Evolutionary conservation across 1,140 invertebrate species (phyloP), one percentile per base, ranked within the genome.

Genomic region (Heliconius melpomene): DNA sequence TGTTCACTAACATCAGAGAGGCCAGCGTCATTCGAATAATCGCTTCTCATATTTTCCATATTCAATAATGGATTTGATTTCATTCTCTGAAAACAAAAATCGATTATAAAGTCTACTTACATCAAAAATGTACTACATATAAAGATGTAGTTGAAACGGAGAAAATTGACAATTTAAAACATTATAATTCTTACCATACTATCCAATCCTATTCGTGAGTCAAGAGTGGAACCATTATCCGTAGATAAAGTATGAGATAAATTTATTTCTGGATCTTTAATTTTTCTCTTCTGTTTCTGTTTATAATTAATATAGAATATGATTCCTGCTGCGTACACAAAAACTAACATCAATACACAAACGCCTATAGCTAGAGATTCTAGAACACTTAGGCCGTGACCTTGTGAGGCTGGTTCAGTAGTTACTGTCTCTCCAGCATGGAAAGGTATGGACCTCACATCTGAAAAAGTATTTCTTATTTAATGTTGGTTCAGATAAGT

Each of bases 61-160:
- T 88, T 91, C 16, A 97, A 86, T 70, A 98, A 83, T 2, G 97
- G 97, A 87, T 94, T 94, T 9, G 89, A 91, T 86, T 94, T 94
- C 74, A 94, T 72, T 86, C 88, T 88, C 93, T 94, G 82, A n/a
- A 89, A 92, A 75, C 32, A 36, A 77, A 76, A 7, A 13, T 66
- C 8, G 9, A 29, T 26, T 13, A 66, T 66, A 29, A 26, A 66
- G 1, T 11, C 3, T 16, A 66, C 3, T 36, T 70, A 26, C 11
- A 26, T 16, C 2, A 70, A 46, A 46, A 46, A 46, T 46, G 16
- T 46, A 46, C 18, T 32, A 32, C 5, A 6, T 52, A 52, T 18
- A 7, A 52, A 52, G 18, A 52, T 20, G 18, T 52, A 20, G 50
- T 52, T 7, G 16, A 18, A 36, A 36, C 6, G 7, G 32, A 36